Evolutionary conservation across 2,888 invertebrate genomes (phyloP).

Genomic region (Himalopsyche tibetana): DNA sequence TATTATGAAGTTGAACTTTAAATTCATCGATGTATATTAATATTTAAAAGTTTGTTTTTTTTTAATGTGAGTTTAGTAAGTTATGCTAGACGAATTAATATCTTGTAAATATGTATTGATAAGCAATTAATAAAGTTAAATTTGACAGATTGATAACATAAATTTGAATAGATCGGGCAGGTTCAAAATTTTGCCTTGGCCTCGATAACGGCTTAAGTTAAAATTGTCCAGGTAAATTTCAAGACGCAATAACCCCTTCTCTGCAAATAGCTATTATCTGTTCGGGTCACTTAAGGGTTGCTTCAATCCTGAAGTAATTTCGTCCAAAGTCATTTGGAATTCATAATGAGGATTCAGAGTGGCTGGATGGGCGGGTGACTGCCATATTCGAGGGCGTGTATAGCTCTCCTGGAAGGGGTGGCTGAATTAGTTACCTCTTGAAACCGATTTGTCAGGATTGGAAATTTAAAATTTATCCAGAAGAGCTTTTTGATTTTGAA

Average conservation of each 20-base stretch:
- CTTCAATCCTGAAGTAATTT: conserved; percentile 26
- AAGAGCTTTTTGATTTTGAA: neutral
- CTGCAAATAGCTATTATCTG: conserved; percentile 17
- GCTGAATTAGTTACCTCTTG: conserved; percentile 13
- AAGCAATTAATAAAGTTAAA: too few species aligned
- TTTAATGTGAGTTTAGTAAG: too few species aligned
- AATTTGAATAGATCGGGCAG: too few species aligned
- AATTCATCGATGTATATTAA: too few species aligned
- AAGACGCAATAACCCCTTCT: neutral
- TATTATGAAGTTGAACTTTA: too few species aligned
- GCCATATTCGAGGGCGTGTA: conserved; percentile 5
- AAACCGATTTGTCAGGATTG: conserved; percentile 16
- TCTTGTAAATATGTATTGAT: too few species aligned
- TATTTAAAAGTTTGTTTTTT: too few species aligned
- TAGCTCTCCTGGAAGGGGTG: neutral
- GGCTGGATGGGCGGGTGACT: neutral
- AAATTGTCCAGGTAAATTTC: conserved; percentile 4
- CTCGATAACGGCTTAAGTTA: too few species aligned
- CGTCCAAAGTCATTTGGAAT: conserved; percentile 34
- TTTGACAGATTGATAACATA: too few species aligned
- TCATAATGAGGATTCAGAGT: conserved; percentile 20
- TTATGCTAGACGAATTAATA: too few species aligned
- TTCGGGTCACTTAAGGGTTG: conserved; percentile 31
- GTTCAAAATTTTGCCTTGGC: too few species aligned
- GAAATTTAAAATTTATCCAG: conserved; percentile 24